Base-by-base conservation (phyloP, 1,140 invertebrate species). In the Drosophila mayri region DNA sequence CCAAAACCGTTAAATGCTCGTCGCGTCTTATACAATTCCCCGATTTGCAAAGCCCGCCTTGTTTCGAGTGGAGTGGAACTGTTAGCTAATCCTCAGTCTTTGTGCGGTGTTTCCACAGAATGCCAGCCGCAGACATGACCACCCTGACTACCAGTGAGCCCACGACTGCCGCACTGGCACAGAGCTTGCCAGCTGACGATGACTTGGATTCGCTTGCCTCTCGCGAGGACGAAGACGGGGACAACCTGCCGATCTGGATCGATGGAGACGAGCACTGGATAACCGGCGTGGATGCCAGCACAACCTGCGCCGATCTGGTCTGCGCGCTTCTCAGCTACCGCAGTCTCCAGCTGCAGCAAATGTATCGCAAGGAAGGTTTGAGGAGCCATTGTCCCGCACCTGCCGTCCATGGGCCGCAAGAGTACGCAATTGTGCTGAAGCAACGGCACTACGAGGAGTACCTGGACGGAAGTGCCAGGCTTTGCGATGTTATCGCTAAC, bases 201-300 rank as follows among this genome's bases (percentile, higher is more conserved):
- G 57, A 83, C 41, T 47, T 65, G 18, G 82, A 83, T 25, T 93
- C 92, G 50, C 93, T 94, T 64, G 93, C 94, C 76, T 93, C 77
- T 1, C 32, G 71, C 14, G 75, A 78, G 49, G 94, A 44, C 20
- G 44, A 30, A 5, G 16, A 30, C 7, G 47, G 30, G 11, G 49
- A 95, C 78, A 96, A 97, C 90, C 94, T 97, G n/a, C 96, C 96
- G 0, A 95, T 97, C 60, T 95, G 96, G 94, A 95, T 97, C 3
- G 93, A 95, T 59, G 96, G 96, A 25, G 95, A 95, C 70, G 95
- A 96, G 85, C 95, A 96, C 79, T 97, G 96, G 96, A 95, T 97
- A 25, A 95, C 96, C 3, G 96, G 97, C 11, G 94, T 97, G 8
- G 94, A 95, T 18, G 93, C 95, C 12, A 94, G 95, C 54, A 97